phyloP scores from a whole-genome alignment of 2,113 vertebrate genomes.

The Aegithalos caudatus region DNA sequence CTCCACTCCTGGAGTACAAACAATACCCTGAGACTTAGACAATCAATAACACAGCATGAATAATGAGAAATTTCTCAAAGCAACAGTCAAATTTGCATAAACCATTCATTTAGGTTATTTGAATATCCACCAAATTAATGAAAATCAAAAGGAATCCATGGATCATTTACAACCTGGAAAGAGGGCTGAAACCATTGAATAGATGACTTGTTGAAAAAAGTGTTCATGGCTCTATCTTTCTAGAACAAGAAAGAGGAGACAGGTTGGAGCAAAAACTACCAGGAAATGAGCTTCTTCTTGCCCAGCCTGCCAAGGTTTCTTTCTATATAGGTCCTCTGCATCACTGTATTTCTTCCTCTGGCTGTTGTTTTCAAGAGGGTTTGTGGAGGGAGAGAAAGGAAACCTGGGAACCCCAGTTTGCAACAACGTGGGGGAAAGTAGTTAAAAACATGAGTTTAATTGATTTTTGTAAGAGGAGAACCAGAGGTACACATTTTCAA shows the following conservation, averaged over 20 bases:
- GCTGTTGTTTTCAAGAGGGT: neutral
- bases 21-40: neutral
- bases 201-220: neutral
- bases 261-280: neutral
- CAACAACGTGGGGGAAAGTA: neutral
- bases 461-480: neutral
- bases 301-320: neutral
- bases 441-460: neutral
- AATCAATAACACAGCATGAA: slow-evolving; percentile 40
- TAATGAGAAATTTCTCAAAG: slow-evolving; percentile 36
- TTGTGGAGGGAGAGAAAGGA: neutral
- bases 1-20: neutral
- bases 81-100: slow-evolving; percentile 53
- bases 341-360: neutral
- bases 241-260: neutral
- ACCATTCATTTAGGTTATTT: slow-evolving; percentile 12
- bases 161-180: slow-evolving; percentile 30
- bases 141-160: slow-evolving; percentile 26
- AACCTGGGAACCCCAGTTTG: neutral
- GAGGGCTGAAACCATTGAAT: neutral
- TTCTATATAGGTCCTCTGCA: neutral
- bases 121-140: slow-evolving; percentile 43
- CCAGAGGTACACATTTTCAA: neutral
- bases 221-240: neutral
- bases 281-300: neutral